Evolutionary conservation across 92 coral and sea anemone genomes (phyloP), one percentile per base, ranked within the genome.

Genomic region (Zoanthus gigantus): DNA sequence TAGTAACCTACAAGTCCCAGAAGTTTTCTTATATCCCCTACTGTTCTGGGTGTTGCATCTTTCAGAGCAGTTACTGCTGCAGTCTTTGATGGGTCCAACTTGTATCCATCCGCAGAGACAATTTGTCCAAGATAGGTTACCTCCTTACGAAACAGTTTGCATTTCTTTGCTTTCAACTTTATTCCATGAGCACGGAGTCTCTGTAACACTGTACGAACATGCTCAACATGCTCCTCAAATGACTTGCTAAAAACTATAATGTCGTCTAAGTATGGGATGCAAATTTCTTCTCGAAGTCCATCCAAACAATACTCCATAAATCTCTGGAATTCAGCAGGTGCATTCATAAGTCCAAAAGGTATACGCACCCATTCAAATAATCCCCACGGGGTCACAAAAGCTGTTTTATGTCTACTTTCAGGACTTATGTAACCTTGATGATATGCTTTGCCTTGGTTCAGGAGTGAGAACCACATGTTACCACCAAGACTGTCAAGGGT

Each of bases 301-400:
- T 75, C 88, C 15, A 91, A 71, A 72, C 94, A 89, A 29, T 86
- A 75, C 63, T 91, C 96, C 94, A 93, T 93, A 45, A 85, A 93
- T 72, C 92, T 83, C 63, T 91, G 96, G 52, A 86, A 91, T 7
- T 77, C 72, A 3, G 90, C 96, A 2, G 96, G 96, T 12, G 94
- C 90, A 65, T 93, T 93, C 80, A 52, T 86, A 12, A 93, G 86
- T 0, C 93, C 96, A 42, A 94, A 88, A 6, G 93, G 95, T 4
- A 89, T 92, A 58, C 94, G 87, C 11, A 85, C 83, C 96, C 94
- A 91, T 82, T 94, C 88, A 46, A 92, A 92, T 2, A 92, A 63
- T n/a, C 94, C 92, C 93, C 94, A 91, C 2, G 94, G 93, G 13
- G 96, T 93, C 50, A 93, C 85, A 74, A 93, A 93, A 30, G 94